These are phyloP conservation scores for Macrochelys suwanniensis DNA, from an alignment of 2,797 vertebrate species.

Conservation along the genomic window DNA sequence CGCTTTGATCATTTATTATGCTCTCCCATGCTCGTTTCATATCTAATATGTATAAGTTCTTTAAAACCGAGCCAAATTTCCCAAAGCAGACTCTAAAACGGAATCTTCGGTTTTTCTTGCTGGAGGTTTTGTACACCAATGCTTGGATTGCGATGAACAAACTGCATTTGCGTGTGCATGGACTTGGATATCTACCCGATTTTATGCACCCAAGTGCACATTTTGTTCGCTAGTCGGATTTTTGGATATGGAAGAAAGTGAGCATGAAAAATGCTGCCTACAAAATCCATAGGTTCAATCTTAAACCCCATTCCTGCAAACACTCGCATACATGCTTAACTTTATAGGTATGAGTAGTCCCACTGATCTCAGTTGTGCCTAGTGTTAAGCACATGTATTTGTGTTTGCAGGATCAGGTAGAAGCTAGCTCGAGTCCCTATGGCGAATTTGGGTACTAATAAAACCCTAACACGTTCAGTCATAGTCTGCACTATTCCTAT, in stretches of 20 bases:
- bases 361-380: not conserved
- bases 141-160: not conserved
- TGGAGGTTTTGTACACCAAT: not conserved
- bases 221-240: not conserved
- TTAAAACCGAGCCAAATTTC: not conserved
- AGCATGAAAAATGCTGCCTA: not conserved
- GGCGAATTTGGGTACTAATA: not conserved
- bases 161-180: not conserved
- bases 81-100: not conserved
- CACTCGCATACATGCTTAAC: fast-evolving
- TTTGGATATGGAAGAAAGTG: not conserved
- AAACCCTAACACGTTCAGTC: not conserved
- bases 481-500: not conserved
- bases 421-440: not conserved
- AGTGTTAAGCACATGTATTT: not conserved
- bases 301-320: not conserved
- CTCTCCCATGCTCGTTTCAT: not conserved
- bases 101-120: not conserved
- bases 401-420: not conserved
- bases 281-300: not conserved
- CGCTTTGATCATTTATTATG: not conserved
- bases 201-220: not conserved
- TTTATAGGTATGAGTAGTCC: not conserved
- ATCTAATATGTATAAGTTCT: not conserved
- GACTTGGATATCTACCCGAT: too few species aligned